Percentiles rank a stretch among this genome's conserved stretches.
These are phyloP conservation scores for Romanogobio albipinnatus DNA, from an alignment of 2,113 vertebrate genomes.

Conservation along the genomic window DNA sequence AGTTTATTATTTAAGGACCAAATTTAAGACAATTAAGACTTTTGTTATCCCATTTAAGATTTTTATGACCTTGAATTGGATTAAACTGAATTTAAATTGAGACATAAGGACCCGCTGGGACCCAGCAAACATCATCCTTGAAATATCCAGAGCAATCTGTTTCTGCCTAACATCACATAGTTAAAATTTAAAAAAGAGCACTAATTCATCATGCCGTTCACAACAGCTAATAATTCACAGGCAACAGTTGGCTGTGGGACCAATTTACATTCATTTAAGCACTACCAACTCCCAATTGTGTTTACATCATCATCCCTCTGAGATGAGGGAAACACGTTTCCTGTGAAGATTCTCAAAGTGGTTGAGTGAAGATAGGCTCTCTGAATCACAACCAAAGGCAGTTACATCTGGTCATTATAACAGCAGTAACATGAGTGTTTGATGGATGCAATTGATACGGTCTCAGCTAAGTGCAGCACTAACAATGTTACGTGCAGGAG, in stretches of 20 bases:
- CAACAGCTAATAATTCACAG: neutral
- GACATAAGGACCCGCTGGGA: neutral
- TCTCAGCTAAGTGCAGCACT: slow-evolving; percentile 19
- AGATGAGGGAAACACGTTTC: neutral
- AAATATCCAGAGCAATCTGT: neutral
- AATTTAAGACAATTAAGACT: neutral
- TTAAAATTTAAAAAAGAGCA: slow-evolving; percentile 13
- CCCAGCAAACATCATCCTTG: neutral
- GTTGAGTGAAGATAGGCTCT: neutral
- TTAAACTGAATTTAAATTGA: no score
- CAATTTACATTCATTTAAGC: slow-evolving; percentile 30
- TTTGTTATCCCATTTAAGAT: neutral
- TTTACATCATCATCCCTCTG: slow-evolving; percentile 15
- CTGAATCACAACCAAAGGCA: slow-evolving; percentile 15
- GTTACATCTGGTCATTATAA: slow-evolving; percentile 28
- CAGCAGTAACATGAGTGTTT: slow-evolving; percentile 25
- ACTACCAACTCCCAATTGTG: neutral
- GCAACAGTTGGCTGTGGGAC: slow-evolving; percentile 6
- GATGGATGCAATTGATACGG: slow-evolving; percentile 12
- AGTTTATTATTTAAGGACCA: no score
- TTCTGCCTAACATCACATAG: slow-evolving; percentile 3
- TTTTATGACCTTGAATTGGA: neutral
- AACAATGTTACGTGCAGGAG: neutral
- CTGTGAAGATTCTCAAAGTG: neutral
- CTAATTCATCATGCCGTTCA: slow-evolving; percentile 23